These are phyloP conservation scores for Agrochola litura DNA, from an alignment of 2,888 invertebrate species.

Conservation along the genomic window DNA sequence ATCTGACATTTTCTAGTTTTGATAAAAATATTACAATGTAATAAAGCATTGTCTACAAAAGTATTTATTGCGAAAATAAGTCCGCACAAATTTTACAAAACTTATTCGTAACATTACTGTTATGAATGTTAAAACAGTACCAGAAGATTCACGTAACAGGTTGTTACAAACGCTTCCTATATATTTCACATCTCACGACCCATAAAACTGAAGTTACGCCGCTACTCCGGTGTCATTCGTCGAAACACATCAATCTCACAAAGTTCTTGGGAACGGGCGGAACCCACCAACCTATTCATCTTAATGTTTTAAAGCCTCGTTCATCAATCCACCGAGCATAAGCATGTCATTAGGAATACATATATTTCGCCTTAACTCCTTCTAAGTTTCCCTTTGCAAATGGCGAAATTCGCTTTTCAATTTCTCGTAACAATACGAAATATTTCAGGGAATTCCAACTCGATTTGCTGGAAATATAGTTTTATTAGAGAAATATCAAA, in stretches of 20 bases:
- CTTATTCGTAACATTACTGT: not conserved
- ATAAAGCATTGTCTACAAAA: not conserved
- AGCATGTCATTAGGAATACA: constrained; percentile 68
- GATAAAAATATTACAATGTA: not conserved
- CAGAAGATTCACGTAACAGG: constrained; percentile 69
- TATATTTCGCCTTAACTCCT: constrained; percentile 38
- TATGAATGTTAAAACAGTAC: constrained; percentile 63
- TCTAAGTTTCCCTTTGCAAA: constrained; percentile 27
- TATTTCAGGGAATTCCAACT: not conserved
- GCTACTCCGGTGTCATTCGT: constrained; percentile 70
- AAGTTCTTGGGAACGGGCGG: constrained; percentile 67
- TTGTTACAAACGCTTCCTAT: constrained; percentile 68
- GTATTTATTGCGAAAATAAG: not conserved
- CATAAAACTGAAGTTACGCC: constrained; percentile 76
- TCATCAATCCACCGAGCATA: constrained; percentile 73
- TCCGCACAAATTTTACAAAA: constrained; percentile 1
- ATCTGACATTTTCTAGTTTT: not conserved
- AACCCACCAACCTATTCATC: constrained; percentile 71
- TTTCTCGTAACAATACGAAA: not conserved
- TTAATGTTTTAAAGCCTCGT: constrained; percentile 74
- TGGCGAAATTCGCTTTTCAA: constrained; percentile 11
- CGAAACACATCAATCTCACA: constrained; percentile 81
- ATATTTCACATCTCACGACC: constrained; percentile 68
- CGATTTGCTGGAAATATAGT: constrained; percentile 1
- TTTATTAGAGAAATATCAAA: constrained; percentile 10